Base-by-base conservation (phyloP, 1,140 invertebrate genomes). In the Achatina immaculata region DNA sequence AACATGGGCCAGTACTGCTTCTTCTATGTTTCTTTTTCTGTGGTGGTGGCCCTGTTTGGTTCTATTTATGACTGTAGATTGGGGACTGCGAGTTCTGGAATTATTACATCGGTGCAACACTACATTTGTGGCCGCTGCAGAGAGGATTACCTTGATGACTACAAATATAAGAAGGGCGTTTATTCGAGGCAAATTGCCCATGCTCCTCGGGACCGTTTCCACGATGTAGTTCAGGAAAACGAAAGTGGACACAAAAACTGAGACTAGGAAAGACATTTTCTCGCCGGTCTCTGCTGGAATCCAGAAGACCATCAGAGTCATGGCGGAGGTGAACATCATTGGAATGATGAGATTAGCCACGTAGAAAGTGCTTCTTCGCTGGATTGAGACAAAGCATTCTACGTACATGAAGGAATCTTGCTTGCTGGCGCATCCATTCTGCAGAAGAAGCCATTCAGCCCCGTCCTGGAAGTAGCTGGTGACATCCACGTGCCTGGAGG, bases 191-290 rank as follows among this genome's bases (percentile, higher is more conserved):
- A 92, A 90, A 93, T 95, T 96, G 93, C 97, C 96, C 93, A 96
- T 97, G 93, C 96, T 95, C 94, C 96, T 95, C 90, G 96, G 96
- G 94, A 97, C 94, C 92, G 95, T 96, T 94, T 97, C 96, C 88
- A 96, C 95, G 92, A 97, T 96, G 92, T 97, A 94, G 68, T 91
- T 81, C 82, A 91, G 85, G 83, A 92, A 92, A 11, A 92, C 92
- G 69, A 91, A 91, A 80, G 92, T 90, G 0, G 92, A 91, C 6
- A 92, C 85, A 3, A 92, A 87, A 1, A 92, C 87, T 31, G 92
- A 98, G 91, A 99, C 96, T 84, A 96, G 97, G 2, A 93, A 90
- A 1, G 92, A 92, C n/a, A 93, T 92, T 86, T 93, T 93, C 86
- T 93, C 93, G 0, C 93, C 93, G 7, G 91, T 92, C 76, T 93